Conservation (phyloP, 2,888 invertebrate genomes). For the Napeogenes inachia region DNA sequence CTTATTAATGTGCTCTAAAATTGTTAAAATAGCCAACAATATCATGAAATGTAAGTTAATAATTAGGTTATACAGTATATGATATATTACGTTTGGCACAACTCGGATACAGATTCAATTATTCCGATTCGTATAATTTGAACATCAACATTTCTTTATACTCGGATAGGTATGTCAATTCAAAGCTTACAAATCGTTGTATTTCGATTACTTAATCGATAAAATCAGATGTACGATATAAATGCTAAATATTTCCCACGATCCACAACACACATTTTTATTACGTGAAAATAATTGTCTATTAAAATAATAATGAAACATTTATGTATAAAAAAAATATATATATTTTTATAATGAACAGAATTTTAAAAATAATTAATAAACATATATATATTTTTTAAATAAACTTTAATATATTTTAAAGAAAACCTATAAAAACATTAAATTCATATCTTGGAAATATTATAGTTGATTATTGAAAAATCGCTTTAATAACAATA, state of each 20-base stretch:
- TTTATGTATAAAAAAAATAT: background rate
- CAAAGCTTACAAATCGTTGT: slow-evolving; percentile 17
- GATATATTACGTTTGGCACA: too few species aligned
- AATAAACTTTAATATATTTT: too few species aligned
- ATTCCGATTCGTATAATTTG: too few species aligned
- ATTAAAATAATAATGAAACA: background rate
- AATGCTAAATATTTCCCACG: slow-evolving; percentile 24
- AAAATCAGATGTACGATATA: slow-evolving; percentile 11
- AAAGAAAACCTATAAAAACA: too few species aligned
- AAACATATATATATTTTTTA: too few species aligned
- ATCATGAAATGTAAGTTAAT: too few species aligned
- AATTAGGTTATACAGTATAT: too few species aligned
- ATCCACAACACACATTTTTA: slow-evolving; percentile 10
- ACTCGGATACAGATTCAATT: too few species aligned
- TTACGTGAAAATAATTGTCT: slow-evolving; percentile 21
- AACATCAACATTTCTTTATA: background rate
- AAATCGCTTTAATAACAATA: slow-evolving; percentile 18
- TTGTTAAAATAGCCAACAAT: background rate
- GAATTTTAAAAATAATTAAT: too few species aligned
- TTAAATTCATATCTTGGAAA: too few species aligned
- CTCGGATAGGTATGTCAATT: slow-evolving; percentile 2
- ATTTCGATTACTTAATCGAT: slow-evolving; percentile 16
- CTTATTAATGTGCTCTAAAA: background rate
- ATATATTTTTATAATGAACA: too few species aligned
- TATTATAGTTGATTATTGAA: too few species aligned